Percentiles rank a stretch among this genome's conserved stretches.
These are phyloP conservation scores for Megalops atlanticus DNA, from an alignment of 2,113 vertebrate genomes.

Conservation along the genomic window DNA sequence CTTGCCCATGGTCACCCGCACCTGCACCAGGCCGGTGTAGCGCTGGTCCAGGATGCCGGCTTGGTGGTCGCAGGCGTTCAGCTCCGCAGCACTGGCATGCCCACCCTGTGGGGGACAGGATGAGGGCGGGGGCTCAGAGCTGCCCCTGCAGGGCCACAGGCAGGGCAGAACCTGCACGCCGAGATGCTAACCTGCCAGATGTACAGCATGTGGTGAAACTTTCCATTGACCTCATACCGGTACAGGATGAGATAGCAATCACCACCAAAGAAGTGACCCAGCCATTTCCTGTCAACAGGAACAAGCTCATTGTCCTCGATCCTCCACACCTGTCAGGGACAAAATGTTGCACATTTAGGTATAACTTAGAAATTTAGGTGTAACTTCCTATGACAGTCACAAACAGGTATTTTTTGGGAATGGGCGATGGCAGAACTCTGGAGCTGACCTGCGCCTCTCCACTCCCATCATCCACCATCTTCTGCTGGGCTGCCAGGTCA, in stretches of 20 bases:
- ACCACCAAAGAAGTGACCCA: conserved; percentile 83
- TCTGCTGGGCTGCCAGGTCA: conserved; percentile 79
- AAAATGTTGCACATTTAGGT: background rate
- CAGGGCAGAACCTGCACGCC: too few species aligned
- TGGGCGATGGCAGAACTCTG: background rate
- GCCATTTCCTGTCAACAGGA: conserved; percentile 75
- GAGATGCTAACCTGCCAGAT: conserved; percentile 83
- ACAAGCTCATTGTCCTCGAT: conserved; percentile 75
- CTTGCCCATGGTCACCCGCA: conserved; percentile 86
- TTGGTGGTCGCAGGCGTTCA: conserved; percentile 80
- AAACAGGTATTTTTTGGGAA: background rate
- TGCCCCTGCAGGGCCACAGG: too few species aligned
- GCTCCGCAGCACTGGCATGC: conserved; percentile 75
- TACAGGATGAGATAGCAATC: conserved; percentile 88
- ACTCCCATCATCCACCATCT: conserved; percentile 84
- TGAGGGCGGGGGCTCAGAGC: background rate
- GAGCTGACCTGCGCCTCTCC: conserved; percentile 73
- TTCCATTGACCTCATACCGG: conserved; percentile 74
- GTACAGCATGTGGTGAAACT: conserved; percentile 80
- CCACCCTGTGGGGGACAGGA: conserved; percentile 70
- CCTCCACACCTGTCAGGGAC: conserved; percentile 74
- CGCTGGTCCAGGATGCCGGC: conserved; percentile 77
- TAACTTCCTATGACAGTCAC: background rate
- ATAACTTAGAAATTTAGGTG: background rate
- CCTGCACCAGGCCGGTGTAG: conserved; percentile 77